Percentiles rank a stretch among this genome's conserved stretches.
These are phyloP conservation scores for Mus minutoides DNA, from an alignment of 2,797 vertebrate species.

Conservation along the genomic window DNA sequence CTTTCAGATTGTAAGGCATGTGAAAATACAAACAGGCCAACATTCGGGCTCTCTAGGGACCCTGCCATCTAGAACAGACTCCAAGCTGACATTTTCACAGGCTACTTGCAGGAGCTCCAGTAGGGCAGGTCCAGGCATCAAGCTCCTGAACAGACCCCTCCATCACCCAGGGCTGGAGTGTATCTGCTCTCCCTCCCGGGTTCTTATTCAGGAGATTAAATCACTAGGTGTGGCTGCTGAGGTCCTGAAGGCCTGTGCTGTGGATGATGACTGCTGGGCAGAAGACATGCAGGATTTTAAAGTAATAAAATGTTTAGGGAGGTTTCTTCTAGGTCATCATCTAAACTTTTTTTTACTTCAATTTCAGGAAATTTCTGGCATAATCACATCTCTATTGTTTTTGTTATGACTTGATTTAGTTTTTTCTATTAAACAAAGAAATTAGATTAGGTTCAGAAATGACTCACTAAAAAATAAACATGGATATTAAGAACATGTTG, in stretches of 20 bases:
- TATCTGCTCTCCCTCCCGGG: constrained; percentile 76
- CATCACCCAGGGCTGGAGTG: constrained; percentile 84
- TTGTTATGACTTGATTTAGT: constrained; percentile 62
- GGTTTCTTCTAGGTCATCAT: constrained; percentile 66
- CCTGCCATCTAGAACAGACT: constrained; percentile 87
- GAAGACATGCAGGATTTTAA: constrained; percentile 70
- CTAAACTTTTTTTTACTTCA: constrained; percentile 70
- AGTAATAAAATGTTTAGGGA: constrained; percentile 82
- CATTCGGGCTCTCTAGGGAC: constrained; percentile 87
- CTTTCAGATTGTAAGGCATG: constrained; percentile 91
- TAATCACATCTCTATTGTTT: constrained; percentile 72
- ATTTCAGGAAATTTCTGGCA: constrained; percentile 73
- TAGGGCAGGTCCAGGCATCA: constrained; percentile 86
- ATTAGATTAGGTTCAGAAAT: constrained; percentile 55
- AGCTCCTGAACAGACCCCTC: constrained; percentile 86
- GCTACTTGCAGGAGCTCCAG: constrained; percentile 87
- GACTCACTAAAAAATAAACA: constrained; percentile 12
- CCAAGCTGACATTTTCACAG: constrained; percentile 90
- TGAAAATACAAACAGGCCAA: constrained; percentile 89
- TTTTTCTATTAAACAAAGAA: constrained; percentile 65
- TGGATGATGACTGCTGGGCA: constrained; percentile 73
- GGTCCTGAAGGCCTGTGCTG: constrained; percentile 78
- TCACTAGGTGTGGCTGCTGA: constrained; percentile 80
- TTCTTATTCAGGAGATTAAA: constrained; percentile 83
- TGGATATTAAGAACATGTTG: background rate